Base-by-base conservation (phyloP, 1,140 invertebrate species). In the Drosophila micromelanica region DNA sequence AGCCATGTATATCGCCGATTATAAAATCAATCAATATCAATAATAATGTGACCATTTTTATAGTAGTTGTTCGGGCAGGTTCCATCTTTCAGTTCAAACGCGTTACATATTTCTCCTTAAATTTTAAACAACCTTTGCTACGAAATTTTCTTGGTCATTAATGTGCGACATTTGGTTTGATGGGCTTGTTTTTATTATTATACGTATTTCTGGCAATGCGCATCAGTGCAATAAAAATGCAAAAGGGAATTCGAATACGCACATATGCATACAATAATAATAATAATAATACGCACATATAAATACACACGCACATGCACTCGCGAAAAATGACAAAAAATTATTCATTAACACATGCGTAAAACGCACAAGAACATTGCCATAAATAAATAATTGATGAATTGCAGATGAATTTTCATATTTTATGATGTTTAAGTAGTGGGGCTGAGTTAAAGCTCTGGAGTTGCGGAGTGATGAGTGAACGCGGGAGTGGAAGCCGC, bases 341-440 rank as follows among this genome's bases (percentile, higher is more conserved):
- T 89, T 89, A 87, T 89, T 87, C 82, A 89, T 87, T 87, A 87
- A 87, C 84, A 89, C 84, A 89, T 89, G 79, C 84, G 85, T 84
- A 89, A 77, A 89, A 89, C 69, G 80, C 76, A 77, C 62, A 79
- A 77, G 73, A 89, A 77, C 84, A 89, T 72, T 73, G 76, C 79
- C 79, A 89, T 89, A 89, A 89, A 89, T 89, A 89, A 89, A 89
- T 89, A 89, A 89, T 89, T 89, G 84, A 89, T 89, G 87, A 89
- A 89, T 89, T 89, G 84, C 84, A 89, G 84, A 89, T 89, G 84
- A 89, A 89, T 89, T 89, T 89, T 89, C 84, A 89, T 89, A 89
- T 89, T 89, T 89, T 84, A 89, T 89, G 84, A 89, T 78, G 76
- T 76, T 86, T 89, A 87, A 86, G 84, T 87, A 78, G 72, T 78